Conservation (phyloP, 1,140 invertebrate species). For the Papilio dardanus region DNA sequence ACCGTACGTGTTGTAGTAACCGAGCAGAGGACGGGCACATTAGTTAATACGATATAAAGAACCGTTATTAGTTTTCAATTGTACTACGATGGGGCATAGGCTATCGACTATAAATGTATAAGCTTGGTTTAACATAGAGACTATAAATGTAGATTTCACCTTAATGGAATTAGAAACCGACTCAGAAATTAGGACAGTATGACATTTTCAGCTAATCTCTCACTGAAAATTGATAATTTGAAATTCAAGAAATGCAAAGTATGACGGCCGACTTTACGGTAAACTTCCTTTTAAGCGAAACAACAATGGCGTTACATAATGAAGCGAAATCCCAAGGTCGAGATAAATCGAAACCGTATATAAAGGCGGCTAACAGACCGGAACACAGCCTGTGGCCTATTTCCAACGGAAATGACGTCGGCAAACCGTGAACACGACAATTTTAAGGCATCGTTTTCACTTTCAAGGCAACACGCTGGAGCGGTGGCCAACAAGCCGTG, state of each 20-base stretch:
- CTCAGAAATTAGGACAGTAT: not conserved
- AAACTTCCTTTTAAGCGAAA: slow-evolving; percentile 43
- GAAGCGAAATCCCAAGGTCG: slow-evolving; percentile 67
- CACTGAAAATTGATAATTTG: not conserved
- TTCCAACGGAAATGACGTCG: slow-evolving; percentile 67
- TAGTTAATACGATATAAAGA: slow-evolving; percentile 32
- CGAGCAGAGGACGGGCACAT: not conserved
- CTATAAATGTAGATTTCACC: not conserved
- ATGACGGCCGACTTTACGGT: slow-evolving; percentile 29
- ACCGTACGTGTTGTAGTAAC: slow-evolving; percentile 33
- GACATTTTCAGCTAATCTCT: not conserved
- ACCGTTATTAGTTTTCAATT: slow-evolving; percentile 24
- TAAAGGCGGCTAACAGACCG: slow-evolving; percentile 67
- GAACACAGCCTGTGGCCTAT: slow-evolving; percentile 67
- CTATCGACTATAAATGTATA: not conserved
- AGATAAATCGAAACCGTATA: slow-evolving; percentile 68
- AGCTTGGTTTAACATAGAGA: not conserved
- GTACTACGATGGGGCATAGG: not conserved
- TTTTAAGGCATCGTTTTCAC: slow-evolving; percentile 64
- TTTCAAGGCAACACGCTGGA: slow-evolving; percentile 61
- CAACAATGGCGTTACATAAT: slow-evolving; percentile 66
- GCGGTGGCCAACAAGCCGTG: slow-evolving; percentile 59
- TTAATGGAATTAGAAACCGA: not conserved
- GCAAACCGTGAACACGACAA: slow-evolving; percentile 57
- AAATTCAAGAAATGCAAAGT: slow-evolving; percentile 5